Conservation (phyloP, 2,113 vertebrate genomes). For the Carollia perspicillata region DNA sequence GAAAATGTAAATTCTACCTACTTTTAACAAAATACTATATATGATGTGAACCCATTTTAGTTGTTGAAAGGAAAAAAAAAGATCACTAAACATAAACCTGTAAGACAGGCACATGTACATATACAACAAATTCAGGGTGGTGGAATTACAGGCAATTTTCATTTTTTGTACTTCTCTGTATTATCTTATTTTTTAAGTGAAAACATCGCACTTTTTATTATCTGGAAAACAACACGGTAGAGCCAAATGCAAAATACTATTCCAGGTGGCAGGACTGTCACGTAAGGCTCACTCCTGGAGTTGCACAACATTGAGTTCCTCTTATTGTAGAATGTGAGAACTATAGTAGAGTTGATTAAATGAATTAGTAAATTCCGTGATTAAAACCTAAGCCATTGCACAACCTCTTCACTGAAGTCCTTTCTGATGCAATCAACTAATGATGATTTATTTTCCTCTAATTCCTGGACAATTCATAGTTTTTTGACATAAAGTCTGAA, state of each 20-base stretch:
- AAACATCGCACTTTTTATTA: conserved; percentile 22
- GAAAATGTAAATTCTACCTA: background rate
- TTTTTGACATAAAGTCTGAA: conserved; percentile 17
- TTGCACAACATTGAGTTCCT: background rate
- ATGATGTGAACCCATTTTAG: background rate
- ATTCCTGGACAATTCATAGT: background rate
- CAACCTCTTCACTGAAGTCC: background rate
- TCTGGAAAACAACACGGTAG: conserved; percentile 10
- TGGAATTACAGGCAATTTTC: background rate
- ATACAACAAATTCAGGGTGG: background rate
- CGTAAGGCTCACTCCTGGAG: background rate
- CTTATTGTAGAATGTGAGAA: background rate
- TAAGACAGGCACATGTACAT: background rate
- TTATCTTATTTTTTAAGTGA: background rate
- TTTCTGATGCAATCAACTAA: conserved; percentile 5
- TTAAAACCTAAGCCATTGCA: background rate
- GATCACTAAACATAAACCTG: background rate
- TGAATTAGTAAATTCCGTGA: background rate
- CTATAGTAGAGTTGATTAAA: background rate
- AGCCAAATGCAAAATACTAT: background rate
- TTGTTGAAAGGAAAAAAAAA: background rate
- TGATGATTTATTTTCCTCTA: background rate
- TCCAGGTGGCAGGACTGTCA: background rate
- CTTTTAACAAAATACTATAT: background rate
- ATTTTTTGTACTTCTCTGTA: background rate